These are phyloP conservation scores for Cryptocheilus praepositus DNA, from an alignment of 2,888 invertebrate genomes.

Conservation along the genomic window DNA sequence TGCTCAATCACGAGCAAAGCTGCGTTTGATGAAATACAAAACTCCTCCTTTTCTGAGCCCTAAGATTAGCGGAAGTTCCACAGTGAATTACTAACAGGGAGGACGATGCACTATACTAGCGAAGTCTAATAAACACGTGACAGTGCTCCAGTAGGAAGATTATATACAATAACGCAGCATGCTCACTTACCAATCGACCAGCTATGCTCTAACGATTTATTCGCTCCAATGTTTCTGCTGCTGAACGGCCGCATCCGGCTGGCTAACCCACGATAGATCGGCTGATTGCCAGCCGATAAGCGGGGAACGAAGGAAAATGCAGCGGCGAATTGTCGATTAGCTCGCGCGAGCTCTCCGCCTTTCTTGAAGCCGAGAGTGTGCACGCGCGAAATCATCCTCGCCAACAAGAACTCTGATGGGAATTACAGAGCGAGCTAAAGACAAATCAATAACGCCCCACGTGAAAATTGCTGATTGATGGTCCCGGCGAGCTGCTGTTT, in stretches of 20 bases:
- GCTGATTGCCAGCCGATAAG: constrained; percentile 1
- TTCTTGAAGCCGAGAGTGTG: neutral
- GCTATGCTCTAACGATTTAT: neutral
- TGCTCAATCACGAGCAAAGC: no score
- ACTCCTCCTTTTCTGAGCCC: no score
- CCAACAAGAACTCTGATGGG: no score
- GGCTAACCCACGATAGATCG: neutral
- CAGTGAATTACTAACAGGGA: no score
- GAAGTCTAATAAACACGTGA: constrained; percentile 1
- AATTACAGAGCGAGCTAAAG: no score
- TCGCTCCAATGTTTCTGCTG: constrained; percentile 1
- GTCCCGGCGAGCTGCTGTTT: no score
- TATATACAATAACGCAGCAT: neutral
- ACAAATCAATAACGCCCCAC: no score
- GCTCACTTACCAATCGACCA: neutral
- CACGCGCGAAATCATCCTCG: no score
- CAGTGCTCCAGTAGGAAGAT: neutral
- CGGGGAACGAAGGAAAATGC: neutral
- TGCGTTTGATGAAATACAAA: no score
- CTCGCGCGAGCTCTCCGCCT: constrained; percentile 4
- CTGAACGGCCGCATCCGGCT: constrained; percentile 4
- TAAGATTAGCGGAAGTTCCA: no score
- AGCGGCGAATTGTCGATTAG: constrained; percentile 18
- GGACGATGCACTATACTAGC: no score
- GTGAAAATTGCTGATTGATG: no score